phyloP scores from a whole-genome alignment of 2,888 invertebrate genomes.

The Acanthosepion lycidas region DNA sequence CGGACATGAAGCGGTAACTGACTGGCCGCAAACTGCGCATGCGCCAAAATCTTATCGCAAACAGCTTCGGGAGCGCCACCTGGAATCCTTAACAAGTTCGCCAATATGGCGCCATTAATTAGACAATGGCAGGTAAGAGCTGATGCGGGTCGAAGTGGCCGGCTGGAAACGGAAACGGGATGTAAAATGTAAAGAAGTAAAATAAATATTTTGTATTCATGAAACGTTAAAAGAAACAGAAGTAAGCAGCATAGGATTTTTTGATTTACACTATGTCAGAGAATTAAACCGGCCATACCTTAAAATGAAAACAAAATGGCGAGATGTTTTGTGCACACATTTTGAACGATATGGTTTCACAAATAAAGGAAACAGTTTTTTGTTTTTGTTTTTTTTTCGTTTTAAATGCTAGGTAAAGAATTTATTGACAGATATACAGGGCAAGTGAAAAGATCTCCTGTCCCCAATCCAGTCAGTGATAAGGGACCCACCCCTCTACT shows the following conservation, averaged over 20 bases:
- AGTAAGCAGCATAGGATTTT: neutral
- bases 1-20: neutral
- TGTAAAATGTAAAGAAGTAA: neutral
- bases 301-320: no score
- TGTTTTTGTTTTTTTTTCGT: no score
- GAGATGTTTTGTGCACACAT: no score
- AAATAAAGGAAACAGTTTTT: no score
- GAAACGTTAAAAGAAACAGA: neutral
- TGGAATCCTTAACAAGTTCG: slow-evolving; percentile 5
- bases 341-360: no score
- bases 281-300: neutral
- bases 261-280: neutral
- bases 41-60: neutral
- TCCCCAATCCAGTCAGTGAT: no score
- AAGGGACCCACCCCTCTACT: no score
- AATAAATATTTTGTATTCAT: neutral
- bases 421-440: no score
- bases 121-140: neutral
- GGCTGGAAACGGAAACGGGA: neutral
- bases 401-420: no score
- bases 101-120: neutral
- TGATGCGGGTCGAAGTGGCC: neutral
- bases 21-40: neutral
- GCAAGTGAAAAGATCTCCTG: no score
- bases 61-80: neutral